These are phyloP conservation scores for Spodoptera littoralis DNA, from an alignment of 2,888 invertebrate genomes.

Conservation along the genomic window DNA sequence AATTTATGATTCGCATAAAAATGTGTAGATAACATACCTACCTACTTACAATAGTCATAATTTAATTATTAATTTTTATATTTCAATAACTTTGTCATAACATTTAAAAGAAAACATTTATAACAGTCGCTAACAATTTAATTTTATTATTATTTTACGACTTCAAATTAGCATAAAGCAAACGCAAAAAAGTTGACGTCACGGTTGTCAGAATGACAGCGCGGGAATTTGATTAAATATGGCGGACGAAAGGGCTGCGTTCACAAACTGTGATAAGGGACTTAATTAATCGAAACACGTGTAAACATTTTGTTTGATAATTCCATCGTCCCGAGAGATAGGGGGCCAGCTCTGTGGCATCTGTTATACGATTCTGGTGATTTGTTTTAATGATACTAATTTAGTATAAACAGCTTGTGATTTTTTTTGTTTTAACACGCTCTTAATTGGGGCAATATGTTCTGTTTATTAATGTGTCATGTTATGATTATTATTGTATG, in stretches of 20 bases:
- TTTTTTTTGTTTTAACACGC: constrained; percentile 67
- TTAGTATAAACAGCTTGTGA: constrained; percentile 76
- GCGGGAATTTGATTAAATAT: constrained; percentile 74
- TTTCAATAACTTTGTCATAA: constrained; percentile 9
- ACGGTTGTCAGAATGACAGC: constrained; percentile 69
- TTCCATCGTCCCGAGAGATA: constrained; percentile 68
- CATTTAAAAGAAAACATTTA: constrained; percentile 20
- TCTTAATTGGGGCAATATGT: constrained; percentile 77
- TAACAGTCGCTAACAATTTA: constrained; percentile 20
- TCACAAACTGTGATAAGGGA: constrained; percentile 77
- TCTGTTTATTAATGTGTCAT: constrained; percentile 50
- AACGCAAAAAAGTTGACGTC: constrained; percentile 54
- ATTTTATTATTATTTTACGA: constrained; percentile 13
- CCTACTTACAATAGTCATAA: constrained; percentile 18
- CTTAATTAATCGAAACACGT: constrained; percentile 83
- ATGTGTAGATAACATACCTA: constrained; percentile 35
- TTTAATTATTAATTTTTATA: constrained; percentile 43
- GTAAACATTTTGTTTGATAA: constrained; percentile 84
- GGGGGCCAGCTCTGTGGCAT: constrained; percentile 59
- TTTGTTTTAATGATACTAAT: constrained; percentile 79
- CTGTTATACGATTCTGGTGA: constrained; percentile 77
- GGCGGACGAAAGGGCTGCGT: constrained; percentile 67
- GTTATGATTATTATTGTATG: constrained; percentile 31
- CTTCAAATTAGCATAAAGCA: not conserved
- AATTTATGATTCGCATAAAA: constrained; percentile 33